A percentile compares a stretch with the other conserved stretches of the same genome.
phyloP scores from a whole-genome alignment of 2,113 vertebrate genomes.

The Rallus limicola region DNA sequence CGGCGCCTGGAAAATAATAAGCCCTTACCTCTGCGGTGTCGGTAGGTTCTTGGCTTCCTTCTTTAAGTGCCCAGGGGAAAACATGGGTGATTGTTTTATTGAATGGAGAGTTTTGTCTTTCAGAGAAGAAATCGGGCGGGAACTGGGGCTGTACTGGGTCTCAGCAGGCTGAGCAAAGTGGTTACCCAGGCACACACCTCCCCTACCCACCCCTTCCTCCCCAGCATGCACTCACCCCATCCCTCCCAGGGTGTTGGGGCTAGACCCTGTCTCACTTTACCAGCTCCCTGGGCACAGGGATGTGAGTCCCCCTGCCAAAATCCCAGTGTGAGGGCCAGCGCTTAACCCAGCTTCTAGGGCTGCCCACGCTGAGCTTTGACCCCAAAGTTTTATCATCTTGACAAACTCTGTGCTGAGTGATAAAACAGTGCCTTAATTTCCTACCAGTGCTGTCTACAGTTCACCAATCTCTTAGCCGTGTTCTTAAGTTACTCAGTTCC shows the following conservation, averaged over 20 bases:
- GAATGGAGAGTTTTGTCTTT: background rate
- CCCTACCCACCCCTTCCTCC: too few relatives aligned
- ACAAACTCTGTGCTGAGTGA: background rate
- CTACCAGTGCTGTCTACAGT: accelerated
- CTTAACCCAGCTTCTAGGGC: background rate
- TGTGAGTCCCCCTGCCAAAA: background rate
- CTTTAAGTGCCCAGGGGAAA: background rate
- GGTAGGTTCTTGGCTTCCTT: slow-evolving; percentile 74
- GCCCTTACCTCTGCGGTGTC: slow-evolving; percentile 88
- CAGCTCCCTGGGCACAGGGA: background rate
- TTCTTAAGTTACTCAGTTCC: background rate
- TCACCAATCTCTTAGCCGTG: background rate
- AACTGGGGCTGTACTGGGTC: background rate
- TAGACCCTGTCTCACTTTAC: background rate
- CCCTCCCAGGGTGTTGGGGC: accelerated
- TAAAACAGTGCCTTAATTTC: background rate
- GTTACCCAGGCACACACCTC: too few relatives aligned
- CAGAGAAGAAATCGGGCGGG: background rate
- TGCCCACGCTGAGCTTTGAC: background rate
- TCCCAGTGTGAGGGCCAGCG: accelerated
- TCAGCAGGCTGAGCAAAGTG: background rate
- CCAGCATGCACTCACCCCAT: background rate
- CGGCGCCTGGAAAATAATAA: slow-evolving; percentile 87
- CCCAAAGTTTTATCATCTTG: background rate
- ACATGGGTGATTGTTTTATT: background rate